Conservation (phyloP, 2,888 invertebrate genomes). For the Rhodophaea formosa region DNA sequence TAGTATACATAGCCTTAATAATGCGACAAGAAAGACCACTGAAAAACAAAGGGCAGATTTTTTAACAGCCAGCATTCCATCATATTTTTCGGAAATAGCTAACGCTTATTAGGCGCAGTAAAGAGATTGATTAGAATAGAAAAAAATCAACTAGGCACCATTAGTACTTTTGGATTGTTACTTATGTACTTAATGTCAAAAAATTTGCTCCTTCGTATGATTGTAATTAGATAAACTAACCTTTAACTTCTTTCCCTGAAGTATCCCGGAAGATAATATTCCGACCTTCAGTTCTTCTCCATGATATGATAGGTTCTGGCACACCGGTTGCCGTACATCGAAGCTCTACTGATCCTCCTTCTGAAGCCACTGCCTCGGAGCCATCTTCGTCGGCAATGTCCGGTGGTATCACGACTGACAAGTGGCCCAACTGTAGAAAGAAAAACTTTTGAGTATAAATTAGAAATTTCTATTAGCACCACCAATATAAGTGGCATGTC, state of each 20-base stretch:
- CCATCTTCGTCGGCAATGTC: conserved; percentile 85
- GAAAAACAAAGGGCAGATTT: background rate
- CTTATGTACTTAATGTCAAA: no score
- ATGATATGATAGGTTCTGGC: conserved; percentile 88
- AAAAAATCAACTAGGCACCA: no score
- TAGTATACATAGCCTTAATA: background rate
- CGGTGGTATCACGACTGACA: conserved; percentile 93
- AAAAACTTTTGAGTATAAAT: background rate
- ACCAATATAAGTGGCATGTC: background rate
- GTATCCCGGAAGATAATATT: conserved; percentile 88
- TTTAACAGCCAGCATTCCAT: no score
- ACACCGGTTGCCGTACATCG: conserved; percentile 90
- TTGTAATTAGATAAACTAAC: conserved; percentile 57
- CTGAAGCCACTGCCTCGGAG: conserved; percentile 86
- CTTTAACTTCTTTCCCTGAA: conserved; percentile 84
- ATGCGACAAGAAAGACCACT: background rate
- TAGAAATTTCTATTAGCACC: no score
- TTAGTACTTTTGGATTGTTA: no score
- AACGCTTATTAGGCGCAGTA: no score
- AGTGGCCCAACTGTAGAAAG: conserved; percentile 87
- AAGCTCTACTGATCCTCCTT: conserved; percentile 89
- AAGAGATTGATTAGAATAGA: no score
- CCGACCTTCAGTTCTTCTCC: conserved; percentile 89
- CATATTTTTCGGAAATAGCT: no score
- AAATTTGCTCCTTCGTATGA: background rate